Evolutionary conservation across 2,113 vertebrate species (phyloP), one percentile per base, ranked within the genome.

Genomic region (Nothoprocta pentlandii): DNA sequence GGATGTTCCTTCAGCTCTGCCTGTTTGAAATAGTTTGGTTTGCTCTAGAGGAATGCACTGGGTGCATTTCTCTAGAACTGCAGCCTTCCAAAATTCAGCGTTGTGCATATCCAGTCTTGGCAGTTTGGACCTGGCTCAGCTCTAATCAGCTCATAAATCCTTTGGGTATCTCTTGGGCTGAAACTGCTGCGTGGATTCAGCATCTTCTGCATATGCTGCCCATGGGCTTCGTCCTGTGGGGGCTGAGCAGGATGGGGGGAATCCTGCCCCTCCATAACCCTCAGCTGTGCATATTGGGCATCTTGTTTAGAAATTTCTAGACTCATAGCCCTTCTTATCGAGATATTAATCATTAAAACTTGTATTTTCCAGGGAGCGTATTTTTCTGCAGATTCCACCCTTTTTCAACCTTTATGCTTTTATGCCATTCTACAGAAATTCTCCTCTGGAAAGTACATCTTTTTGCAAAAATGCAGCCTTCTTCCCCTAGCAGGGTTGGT

Each of bases 191-290:
- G 22, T 25, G 23, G 44, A 46, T 68, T 46, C 54, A 58, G 44
- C 46, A 44, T 49, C 51, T 61, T 73, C 76, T 54, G 59, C 66
- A 56, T n/a, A 32, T 56, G 30, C 59, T 85, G 69, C 41, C 22
- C 14, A 15, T 22, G 2, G 1, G 10, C 51, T 85, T n/a, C 11
- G 25, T 21, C 0, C 0, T 74, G 36, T 25, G 7, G 49, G 47
- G 19, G 44, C 58, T 73, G 46, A 73, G 66, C 71, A 56, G 30
- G 25, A 4, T 28, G 16, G 12, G 10, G 51, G 5, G 39, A 63
- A 36, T 6, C 16, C 20, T 63, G 68, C 14, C 9, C 41, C 44
- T 61, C 69, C 25, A 9, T 13, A 76, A 26, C 56, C 34, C 36
- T 41, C 19, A 49, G 58, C 36, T 56, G 17, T 58, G 23, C 28